Conservation (phyloP, 2,888 invertebrate genomes). For the Chorisops tibialis region DNA sequence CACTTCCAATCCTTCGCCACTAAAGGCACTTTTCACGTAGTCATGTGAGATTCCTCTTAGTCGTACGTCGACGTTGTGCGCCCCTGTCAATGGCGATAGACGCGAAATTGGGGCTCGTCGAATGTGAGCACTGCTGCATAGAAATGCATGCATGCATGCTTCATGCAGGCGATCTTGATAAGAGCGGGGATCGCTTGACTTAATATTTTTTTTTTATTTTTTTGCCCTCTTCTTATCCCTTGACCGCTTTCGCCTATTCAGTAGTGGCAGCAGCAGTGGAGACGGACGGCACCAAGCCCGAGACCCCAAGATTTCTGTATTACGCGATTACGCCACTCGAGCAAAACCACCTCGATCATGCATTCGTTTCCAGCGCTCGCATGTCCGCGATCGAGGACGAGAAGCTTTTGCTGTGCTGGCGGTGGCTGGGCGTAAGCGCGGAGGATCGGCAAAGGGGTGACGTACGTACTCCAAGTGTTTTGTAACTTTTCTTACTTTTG, state of each 20-base stretch:
- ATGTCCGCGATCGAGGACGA: not conserved
- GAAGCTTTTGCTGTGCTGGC: not conserved
- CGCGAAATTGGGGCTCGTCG: constrained; percentile 16
- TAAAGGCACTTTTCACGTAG: constrained; percentile 1
- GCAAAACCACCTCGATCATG: not conserved
- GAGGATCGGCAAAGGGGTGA: not conserved
- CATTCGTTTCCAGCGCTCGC: not conserved
- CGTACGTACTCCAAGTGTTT: not conserved
- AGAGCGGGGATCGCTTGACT: constrained; percentile 14
- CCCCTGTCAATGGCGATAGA: constrained; percentile 1
- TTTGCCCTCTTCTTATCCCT: not conserved
- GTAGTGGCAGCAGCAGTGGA: not conserved
- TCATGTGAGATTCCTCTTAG: not conserved
- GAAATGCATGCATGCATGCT: not conserved
- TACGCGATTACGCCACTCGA: not conserved
- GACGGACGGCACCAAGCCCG: no score
- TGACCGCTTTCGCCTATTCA: not conserved
- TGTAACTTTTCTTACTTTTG: not conserved
- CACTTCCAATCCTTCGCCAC: constrained; percentile 1
- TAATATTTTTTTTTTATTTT: not conserved
- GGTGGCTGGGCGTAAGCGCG: not conserved
- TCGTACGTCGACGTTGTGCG: not conserved
- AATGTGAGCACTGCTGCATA: constrained; percentile 3
- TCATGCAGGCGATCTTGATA: constrained; percentile 19
- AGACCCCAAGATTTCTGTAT: no score